These are phyloP conservation scores for Agrilus biguttatus DNA, from an alignment of 2,888 invertebrate species.

Conservation along the genomic window DNA sequence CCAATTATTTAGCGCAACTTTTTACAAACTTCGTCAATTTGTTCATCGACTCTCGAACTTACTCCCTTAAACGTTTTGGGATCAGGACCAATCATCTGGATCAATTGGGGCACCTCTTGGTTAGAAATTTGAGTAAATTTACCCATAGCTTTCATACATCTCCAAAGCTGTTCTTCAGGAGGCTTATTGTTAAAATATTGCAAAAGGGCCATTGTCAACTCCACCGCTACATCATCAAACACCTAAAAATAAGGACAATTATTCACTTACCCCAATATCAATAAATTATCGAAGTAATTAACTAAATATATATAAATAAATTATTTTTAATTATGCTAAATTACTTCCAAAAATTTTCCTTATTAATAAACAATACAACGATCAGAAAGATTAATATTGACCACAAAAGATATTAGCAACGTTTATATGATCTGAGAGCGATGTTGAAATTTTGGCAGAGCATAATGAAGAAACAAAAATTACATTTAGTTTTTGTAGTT, in stretches of 20 bases:
- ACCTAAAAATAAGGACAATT: conserved; percentile 42
- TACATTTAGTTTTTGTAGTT: too few relatives aligned
- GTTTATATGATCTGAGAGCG: too few relatives aligned
- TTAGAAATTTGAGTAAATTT: conserved; percentile 58
- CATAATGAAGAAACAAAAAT: too few relatives aligned
- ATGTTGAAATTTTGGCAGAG: too few relatives aligned
- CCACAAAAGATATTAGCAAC: too few relatives aligned
- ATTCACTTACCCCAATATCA: neutral
- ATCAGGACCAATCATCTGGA: conserved; percentile 83
- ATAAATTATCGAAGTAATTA: too few relatives aligned
- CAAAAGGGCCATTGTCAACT: conserved; percentile 78
- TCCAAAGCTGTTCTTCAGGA: conserved; percentile 63
- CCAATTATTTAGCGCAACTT: conserved; percentile 36
- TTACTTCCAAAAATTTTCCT: too few relatives aligned
- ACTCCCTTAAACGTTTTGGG: conserved; percentile 69
- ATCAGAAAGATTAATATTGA: too few relatives aligned
- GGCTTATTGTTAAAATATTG: conserved; percentile 76
- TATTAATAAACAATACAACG: too few relatives aligned
- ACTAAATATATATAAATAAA: too few relatives aligned
- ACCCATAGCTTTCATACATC: conserved; percentile 64
- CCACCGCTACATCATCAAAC: conserved; percentile 86
- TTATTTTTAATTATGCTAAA: too few relatives aligned
- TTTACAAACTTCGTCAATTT: conserved; percentile 60
- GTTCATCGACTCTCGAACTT: conserved; percentile 65
- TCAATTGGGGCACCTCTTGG: conserved; percentile 74